Conservation (phyloP, 2,113 vertebrate genomes). For the Trematomus loennbergii region DNA sequence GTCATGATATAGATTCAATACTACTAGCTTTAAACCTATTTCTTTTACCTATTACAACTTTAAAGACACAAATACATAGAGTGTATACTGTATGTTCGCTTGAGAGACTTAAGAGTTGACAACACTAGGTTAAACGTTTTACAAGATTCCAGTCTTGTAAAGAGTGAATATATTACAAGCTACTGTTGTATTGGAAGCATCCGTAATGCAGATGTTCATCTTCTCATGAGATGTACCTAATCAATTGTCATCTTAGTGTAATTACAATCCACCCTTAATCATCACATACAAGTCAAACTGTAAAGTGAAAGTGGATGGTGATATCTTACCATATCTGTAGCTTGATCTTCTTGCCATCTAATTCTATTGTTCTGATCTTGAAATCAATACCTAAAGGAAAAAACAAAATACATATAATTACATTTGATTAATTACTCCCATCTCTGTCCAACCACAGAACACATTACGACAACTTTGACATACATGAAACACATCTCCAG, state of each 20-base stretch:
- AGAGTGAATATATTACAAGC: neutral
- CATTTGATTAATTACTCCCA: neutral
- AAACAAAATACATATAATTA: conserved; percentile 23
- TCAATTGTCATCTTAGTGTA: neutral
- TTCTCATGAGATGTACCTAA: neutral
- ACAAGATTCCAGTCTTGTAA: neutral
- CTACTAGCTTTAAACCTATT: neutral
- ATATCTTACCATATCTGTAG: conserved; percentile 95
- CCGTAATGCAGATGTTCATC: neutral
- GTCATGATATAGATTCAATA: neutral
- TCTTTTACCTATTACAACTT: neutral
- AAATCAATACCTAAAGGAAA: conserved; percentile 93
- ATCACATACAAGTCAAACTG: neutral
- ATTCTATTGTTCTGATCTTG: conserved; percentile 97
- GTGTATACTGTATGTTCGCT: neutral
- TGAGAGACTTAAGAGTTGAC: neutral
- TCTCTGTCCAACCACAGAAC: no score
- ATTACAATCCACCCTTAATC: neutral
- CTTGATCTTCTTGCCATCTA: conserved; percentile 98
- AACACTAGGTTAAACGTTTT: neutral
- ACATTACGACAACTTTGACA: no score
- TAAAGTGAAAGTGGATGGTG: neutral
- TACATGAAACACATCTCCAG: no score
- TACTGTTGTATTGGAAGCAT: neutral
- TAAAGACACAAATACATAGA: neutral